Conservation (phyloP, 2,797 vertebrate genomes). For the Cichlasoma orientale region DNA sequence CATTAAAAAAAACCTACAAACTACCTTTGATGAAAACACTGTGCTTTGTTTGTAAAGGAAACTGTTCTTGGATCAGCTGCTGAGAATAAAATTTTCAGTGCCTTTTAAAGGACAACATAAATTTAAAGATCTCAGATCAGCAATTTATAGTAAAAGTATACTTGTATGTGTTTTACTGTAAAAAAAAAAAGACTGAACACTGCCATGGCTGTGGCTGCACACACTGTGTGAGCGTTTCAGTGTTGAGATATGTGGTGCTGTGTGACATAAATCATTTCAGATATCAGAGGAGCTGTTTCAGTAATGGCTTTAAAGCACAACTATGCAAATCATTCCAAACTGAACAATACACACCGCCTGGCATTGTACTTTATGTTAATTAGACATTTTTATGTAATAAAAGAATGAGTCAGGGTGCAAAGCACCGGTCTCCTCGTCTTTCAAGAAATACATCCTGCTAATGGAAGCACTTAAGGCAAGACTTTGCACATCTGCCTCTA, state of each 20-base stretch:
- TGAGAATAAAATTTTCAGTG: background rate
- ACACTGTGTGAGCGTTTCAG: background rate
- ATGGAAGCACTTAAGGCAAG: conserved; percentile 22
- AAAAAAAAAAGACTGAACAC: background rate
- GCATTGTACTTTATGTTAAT: background rate
- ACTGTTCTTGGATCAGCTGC: background rate
- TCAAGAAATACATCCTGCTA: background rate
- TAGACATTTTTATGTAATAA: conserved; percentile 28
- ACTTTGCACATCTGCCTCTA: background rate
- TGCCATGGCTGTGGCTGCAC: background rate
- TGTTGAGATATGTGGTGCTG: background rate
- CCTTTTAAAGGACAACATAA: background rate
- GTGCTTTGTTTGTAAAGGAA: background rate
- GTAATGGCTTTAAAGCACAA: background rate
- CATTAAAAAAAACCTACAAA: background rate
- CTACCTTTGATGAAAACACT: background rate
- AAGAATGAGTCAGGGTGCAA: conserved; percentile 1
- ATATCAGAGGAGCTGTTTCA: background rate
- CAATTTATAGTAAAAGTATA: background rate
- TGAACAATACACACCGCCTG: conserved; percentile 8
- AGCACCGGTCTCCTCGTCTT: conserved; percentile 12
- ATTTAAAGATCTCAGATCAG: background rate
- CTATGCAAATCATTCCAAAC: conserved; percentile 27
- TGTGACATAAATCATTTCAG: background rate
- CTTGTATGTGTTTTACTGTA: background rate